Base-by-base conservation (phyloP, 2,888 invertebrate species). In the Nebria salina region DNA sequence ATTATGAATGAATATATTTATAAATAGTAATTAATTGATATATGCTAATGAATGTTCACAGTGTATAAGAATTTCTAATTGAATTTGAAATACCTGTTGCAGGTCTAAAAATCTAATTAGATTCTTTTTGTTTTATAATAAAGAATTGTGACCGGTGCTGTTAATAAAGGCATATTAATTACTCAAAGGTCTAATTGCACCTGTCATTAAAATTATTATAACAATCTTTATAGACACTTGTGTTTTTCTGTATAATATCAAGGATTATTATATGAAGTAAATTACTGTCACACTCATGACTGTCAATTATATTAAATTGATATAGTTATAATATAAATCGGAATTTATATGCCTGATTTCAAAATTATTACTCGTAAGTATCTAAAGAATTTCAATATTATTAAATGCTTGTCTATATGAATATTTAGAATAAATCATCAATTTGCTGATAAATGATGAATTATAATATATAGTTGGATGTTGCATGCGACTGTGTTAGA, bases 171-270 rank as follows among this genome's bases (percentile, higher is more conserved):
- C 25, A 42, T 68, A 75, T 79, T 75, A 79, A 75, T 79, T 75
- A 79, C 25, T 54, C 79, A 79, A 75, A 75, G 34, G 70, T 54
- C 43, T 79, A 79, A 79, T 79, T 79, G 75, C 43, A 70, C 13
- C 75, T 79, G 79, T 79, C 79, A 79, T 79, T 79, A 79, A 74
- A 79, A 79, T 79, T 79, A 79, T 75, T 78, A 78, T 43, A 78
- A 65, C 73, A 34, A 15, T 66, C 15, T 73, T 73, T 34, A 34
- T 34, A 34, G 34, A 2, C 34, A 34, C 34, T 34, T 34, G 34
- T 34, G 34, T 34, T 34, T 73, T 65, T 78, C 66, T 66, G 65
- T 9, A 20, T 77, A 64, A 25, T 72, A 42, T 77, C 77, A 77
- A 77, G 77, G 77, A 42, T 66, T 66, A 66, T 66, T 66, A 66